Evolutionary conservation across 1,140 invertebrate genomes (phyloP).

Genomic region (Drosophila tsacasi): DNA sequence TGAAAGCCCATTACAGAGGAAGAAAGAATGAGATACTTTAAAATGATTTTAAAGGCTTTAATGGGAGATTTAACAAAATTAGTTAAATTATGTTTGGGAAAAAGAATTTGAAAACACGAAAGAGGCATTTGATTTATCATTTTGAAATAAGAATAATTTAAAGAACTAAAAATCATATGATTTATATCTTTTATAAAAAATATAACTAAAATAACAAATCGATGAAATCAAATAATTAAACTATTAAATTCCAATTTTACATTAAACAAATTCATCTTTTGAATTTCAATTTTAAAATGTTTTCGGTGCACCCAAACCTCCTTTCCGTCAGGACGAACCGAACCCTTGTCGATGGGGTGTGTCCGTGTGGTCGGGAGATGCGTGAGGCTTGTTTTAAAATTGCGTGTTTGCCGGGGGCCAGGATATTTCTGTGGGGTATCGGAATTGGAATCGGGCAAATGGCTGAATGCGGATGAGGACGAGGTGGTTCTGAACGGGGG

Average conservation of each 20-base stretch:
- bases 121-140: not conserved
- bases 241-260: not conserved
- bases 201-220: not conserved
- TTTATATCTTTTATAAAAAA: not conserved
- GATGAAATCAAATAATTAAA: not conserved
- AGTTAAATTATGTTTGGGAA: not conserved
- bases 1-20: constrained; percentile 23
- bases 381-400: constrained; percentile 81
- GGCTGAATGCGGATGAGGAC: not conserved
- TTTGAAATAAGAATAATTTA: not conserved
- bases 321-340: constrained; percentile 4
- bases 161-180: not conserved
- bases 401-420: constrained; percentile 56
- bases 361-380: constrained; percentile 53
- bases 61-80: not conserved
- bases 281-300: not conserved
- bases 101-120: not conserved
- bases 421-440: constrained; percentile 21
- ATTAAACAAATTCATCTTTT: too few species aligned
- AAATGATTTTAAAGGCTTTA: not conserved
- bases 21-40: not conserved
- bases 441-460: constrained; percentile 31
- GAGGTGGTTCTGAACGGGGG: not conserved
- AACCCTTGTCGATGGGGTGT: constrained; percentile 42
- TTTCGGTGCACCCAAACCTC: not conserved